Base-by-base conservation (phyloP, 1,140 invertebrate genomes). In the Nasonia longicornis region DNA sequence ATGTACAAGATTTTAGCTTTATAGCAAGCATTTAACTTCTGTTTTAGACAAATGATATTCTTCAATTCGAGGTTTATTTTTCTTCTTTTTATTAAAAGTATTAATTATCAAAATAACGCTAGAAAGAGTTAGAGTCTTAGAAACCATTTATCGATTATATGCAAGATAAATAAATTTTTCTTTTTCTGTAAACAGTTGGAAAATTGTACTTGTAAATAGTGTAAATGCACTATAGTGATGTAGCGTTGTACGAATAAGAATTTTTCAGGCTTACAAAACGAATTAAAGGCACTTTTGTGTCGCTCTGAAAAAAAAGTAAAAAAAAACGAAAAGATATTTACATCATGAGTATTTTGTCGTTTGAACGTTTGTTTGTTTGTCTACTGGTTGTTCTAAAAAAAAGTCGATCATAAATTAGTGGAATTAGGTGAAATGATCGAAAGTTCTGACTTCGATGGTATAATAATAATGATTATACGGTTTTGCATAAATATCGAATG, bases 211-310 rank as follows among this genome's bases (percentile, higher is more conserved):
- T 88, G 87, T 88, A 88, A 83, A 88, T 88, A 88, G 35, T 88
- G 87, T 88, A 88, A 88, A 88, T 88, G 87, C 86, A 86, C 85
- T 84, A 77, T 80, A 80, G n/a, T 45, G 11, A 67, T 52, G 63
- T 74, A 67, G 71, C 38, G 22, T 74, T 74, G 16, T 74, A 80
- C 16, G 42, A 74, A 72, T 79, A 71, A 71, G 20, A 71, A 80
- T 80, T 74, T 73, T 80, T 64, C 26, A 69, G 7, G 12, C 6
- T 80, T 74, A 67, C 14, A 58, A 26, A 16, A 67, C 8, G 4
- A 74, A 74, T 67, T 22, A 79, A 42, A n/a, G 64, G 14, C 63
- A 67, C 42, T 80, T 74, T 74, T 80, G 26, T 80, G 22, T 80
- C 71, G 20, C 52, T 69, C 22, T 8, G 16, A 45, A 67, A 22